Base-by-base conservation (phyloP, 1,140 invertebrate species). In the Lasioglossum albipes region DNA sequence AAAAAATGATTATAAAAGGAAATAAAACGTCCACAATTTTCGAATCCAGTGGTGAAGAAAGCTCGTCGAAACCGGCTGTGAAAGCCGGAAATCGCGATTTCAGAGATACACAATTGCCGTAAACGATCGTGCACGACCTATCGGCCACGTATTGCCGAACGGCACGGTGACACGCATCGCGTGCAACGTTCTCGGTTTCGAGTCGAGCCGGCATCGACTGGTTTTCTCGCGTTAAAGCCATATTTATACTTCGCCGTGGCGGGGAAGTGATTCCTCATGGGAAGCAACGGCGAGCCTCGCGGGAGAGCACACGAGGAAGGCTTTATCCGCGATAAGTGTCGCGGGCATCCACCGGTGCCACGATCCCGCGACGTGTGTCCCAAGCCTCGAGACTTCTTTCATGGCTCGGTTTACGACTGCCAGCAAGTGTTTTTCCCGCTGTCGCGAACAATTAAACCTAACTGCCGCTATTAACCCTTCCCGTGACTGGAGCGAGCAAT, bases 171-270 rank as follows among this genome's bases (percentile, higher is more conserved):
- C n/a, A 68, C 71, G 61, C 59, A 64, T 73, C 61, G 57, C 71
- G 71, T 73, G 71, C 59, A 31, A 64, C 61, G 42, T 45, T n/a
- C 9, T 13, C 52, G 52, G 12, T 20, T 18, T 42, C 3, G 6
- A 2, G 20, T 13, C 16, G 10, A 13, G 57, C 16, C 7, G 16
- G 45, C 45, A 18, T 71, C n/a, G 54, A 78, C 59, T 78, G 27
- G 75, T 71, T 78, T 36, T 77, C 64, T 68, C 65, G 65, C 65
- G 75, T 49, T 64, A 71, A 52, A 9, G 68, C 75, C 75, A 71
- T 78, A 78, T 78, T 78, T 78, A 71, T 78, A 62, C 75, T 64
- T 78, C 41, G 20, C 68, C 52, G 27, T 27, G n/a, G 20, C 18
- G 54, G 54, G 16, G 41, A 20, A 64, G 22, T 52, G 75, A 64